A percentile compares a stretch with the other conserved stretches of the same genome.
phyloP scores from a whole-genome alignment of 2,113 vertebrate species.

The Odocoileus virginianus region DNA sequence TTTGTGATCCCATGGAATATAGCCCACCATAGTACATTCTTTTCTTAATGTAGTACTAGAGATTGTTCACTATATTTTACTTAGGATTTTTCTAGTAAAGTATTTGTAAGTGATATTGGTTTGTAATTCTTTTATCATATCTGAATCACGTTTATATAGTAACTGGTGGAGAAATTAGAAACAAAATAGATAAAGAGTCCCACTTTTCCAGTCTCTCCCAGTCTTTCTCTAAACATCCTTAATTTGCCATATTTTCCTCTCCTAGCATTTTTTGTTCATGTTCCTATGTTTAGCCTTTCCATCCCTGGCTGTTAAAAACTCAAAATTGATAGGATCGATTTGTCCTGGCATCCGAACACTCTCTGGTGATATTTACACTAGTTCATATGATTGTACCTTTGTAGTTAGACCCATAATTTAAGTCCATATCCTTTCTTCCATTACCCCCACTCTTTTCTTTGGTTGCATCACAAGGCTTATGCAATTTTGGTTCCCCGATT shows the following conservation, averaged over 20 bases:
- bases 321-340: background rate
- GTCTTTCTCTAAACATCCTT: background rate
- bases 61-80: background rate
- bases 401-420: background rate
- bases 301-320: background rate
- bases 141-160: background rate
- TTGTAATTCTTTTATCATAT: background rate
- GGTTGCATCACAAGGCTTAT: background rate
- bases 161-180: background rate
- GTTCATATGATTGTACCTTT: background rate
- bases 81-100: background rate
- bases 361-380: background rate
- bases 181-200: background rate
- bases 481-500: background rate
- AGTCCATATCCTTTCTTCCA: background rate
- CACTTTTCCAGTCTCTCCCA: background rate
- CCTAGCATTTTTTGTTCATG: background rate
- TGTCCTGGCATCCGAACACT: background rate
- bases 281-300: background rate
- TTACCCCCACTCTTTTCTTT: background rate
- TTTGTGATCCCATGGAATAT: background rate
- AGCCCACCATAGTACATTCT: background rate
- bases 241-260: background rate
- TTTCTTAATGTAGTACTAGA: background rate
- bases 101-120: background rate